Evolutionary conservation across 2,797 vertebrate species (phyloP).

Genomic region (Myiotriccus ornatus): DNA sequence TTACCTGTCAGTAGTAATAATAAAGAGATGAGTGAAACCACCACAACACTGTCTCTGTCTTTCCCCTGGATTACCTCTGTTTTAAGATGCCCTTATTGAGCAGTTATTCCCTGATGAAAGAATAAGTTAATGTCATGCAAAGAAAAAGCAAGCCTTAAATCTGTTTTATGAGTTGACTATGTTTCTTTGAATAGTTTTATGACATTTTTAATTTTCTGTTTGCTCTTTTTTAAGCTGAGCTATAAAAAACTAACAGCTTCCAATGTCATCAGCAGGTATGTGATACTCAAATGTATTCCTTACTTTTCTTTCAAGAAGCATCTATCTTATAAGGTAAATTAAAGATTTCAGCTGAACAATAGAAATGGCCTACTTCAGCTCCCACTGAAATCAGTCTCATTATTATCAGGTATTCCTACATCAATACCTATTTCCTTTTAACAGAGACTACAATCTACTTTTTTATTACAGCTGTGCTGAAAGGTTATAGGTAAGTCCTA

Average conservation of each 20-base stretch:
- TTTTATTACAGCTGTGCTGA: not conserved
- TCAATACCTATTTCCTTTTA: not conserved
- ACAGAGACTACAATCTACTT: not conserved
- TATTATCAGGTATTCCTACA: not conserved
- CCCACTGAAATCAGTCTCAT: not conserved
- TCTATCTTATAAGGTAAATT: not conserved
- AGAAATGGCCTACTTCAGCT: not conserved
- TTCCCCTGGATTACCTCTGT: not conserved
- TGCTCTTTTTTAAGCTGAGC: not conserved
- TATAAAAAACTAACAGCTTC: not conserved
- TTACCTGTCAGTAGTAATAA: conserved; percentile 63
- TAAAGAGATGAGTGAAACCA: conserved; percentile 48
- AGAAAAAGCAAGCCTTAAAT: not conserved
- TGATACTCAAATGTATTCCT: not conserved
- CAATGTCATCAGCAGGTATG: not conserved
- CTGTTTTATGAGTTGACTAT: not conserved
- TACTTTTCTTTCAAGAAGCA: not conserved
- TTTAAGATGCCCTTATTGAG: not conserved
- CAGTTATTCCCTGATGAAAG: conserved; percentile 4
- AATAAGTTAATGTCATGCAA: not conserved
- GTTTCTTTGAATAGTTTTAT: conserved; percentile 20
- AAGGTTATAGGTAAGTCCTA: not conserved
- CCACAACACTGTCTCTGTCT: not conserved
- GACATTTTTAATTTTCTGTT: conserved; percentile 10
- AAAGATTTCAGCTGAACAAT: not conserved